Conservation (phyloP, 2,888 invertebrate genomes). For the Himalopsyche kuldschensis region DNA sequence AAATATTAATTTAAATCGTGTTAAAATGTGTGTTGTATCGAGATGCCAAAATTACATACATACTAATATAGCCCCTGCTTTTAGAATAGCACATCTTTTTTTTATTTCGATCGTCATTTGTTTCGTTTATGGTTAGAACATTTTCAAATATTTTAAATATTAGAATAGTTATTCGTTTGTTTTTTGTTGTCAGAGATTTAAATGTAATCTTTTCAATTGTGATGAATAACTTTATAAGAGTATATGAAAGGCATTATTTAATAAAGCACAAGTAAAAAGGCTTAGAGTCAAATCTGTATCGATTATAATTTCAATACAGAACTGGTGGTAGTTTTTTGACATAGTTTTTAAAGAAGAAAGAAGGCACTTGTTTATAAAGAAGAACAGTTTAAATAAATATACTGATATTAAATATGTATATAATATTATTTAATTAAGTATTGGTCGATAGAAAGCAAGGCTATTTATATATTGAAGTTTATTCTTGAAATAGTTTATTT, state of each 20-base stretch:
- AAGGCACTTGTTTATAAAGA: neutral
- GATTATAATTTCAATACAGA: neutral
- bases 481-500: too few species aligned
- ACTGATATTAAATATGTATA: neutral
- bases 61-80: too few species aligned
- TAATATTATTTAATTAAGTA: neutral
- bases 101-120: too few species aligned
- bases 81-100: too few species aligned
- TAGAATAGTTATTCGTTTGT: too few species aligned
- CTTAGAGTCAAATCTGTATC: neutral
- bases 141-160: too few species aligned
- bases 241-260: neutral
- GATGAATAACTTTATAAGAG: neutral
- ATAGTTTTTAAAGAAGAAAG: neutral
- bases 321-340: neutral
- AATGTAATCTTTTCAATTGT: too few species aligned
- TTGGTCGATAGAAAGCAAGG: neutral
- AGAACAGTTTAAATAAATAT: neutral
- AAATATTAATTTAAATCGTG: too few species aligned
- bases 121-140: too few species aligned
- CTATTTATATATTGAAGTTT: neutral
- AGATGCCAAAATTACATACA: too few species aligned
- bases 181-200: too few species aligned
- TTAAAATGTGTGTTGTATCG: too few species aligned
- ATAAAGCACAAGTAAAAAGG: neutral